These are phyloP conservation scores for Sericinus montela DNA, from an alignment of 2,888 invertebrate genomes.

Conservation along the genomic window DNA sequence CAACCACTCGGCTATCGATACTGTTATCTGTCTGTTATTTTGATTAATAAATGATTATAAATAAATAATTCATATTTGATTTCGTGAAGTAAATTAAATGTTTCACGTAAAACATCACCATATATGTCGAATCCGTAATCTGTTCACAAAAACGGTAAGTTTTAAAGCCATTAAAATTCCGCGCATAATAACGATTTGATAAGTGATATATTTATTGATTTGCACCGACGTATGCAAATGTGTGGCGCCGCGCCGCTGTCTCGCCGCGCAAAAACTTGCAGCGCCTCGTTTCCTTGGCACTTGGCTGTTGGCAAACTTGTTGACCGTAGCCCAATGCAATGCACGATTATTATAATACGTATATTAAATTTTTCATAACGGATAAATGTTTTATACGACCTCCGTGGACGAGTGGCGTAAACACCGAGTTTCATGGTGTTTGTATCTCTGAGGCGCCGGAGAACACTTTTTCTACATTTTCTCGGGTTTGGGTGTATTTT, in stretches of 20 bases:
- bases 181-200: background rate
- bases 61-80: too few relatives aligned
- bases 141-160: background rate
- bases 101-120: too few relatives aligned
- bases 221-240: background rate
- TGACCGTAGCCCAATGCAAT: background rate
- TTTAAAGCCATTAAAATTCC: background rate
- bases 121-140: background rate
- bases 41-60: too few relatives aligned
- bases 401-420: too few relatives aligned
- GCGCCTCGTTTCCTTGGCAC: background rate
- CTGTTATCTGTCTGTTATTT: too few relatives aligned
- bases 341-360: background rate
- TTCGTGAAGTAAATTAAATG: too few relatives aligned
- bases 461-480: too few relatives aligned
- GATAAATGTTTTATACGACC: too few relatives aligned
- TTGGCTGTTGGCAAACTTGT: background rate
- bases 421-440: too few relatives aligned
- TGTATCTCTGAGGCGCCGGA: too few relatives aligned
- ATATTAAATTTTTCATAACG: background rate
- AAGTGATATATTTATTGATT: background rate
- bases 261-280: background rate
- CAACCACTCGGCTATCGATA: too few relatives aligned
- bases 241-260: background rate
- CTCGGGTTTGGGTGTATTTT: too few relatives aligned